phyloP scores from a whole-genome alignment of 1,140 invertebrate genomes.

The Uloborus diversus region DNA sequence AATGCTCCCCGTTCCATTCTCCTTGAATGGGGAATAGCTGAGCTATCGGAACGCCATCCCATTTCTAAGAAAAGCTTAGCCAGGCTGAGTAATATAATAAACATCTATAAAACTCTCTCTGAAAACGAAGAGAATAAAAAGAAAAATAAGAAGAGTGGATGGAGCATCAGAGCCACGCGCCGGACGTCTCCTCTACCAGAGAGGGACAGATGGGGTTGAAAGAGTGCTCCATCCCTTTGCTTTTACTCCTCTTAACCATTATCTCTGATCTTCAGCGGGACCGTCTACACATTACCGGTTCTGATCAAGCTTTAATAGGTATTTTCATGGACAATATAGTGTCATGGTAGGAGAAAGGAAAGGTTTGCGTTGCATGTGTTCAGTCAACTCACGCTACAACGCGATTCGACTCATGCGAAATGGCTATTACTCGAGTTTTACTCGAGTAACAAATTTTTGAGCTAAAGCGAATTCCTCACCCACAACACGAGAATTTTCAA shows the following conservation, averaged over 20 bases:
- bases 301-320: background rate
- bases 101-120: constrained; percentile 4
- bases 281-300: background rate
- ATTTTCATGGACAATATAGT: background rate
- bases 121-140: background rate
- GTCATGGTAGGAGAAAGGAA: background rate
- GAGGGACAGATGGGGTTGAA: constrained; percentile 41
- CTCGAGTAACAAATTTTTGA: too few relatives aligned
- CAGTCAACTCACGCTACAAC: too few relatives aligned
- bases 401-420: too few relatives aligned
- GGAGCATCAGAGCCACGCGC: constrained; percentile 14
- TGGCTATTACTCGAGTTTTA: too few relatives aligned
- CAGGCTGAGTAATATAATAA: constrained; percentile 32
- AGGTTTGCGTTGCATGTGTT: too few relatives aligned
- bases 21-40: too few relatives aligned
- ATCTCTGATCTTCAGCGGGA: background rate
- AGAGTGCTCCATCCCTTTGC: background rate
- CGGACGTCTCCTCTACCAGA: constrained; percentile 5
- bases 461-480: too few relatives aligned
- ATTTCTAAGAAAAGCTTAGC: constrained; percentile 32
- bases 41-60: too few relatives aligned
- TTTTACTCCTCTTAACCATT: background rate
- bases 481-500: too few relatives aligned
- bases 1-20: too few relatives aligned
- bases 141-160: background rate